Base-by-base conservation (phyloP, 2,888 invertebrate species). In the Polydrusus cervinus region DNA sequence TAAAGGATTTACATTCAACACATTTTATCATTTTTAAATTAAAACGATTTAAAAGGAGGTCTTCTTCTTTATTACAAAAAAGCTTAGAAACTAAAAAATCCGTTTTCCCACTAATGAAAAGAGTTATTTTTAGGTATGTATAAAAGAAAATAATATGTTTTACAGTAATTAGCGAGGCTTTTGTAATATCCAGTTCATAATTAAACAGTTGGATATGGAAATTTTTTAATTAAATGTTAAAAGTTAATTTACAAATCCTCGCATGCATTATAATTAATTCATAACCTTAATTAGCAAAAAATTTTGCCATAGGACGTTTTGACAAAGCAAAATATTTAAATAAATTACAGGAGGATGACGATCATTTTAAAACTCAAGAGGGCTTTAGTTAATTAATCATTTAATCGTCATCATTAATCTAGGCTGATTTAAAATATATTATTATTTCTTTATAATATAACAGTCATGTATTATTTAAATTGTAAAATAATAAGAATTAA, bases 271-370 rank as follows among this genome's bases (percentile, higher is more conserved):
- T 43, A n/a, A 43, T 43, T n/a, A n/a, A 43, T n/a, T 43, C 13
- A 51, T 51, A 51, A 51, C 18, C 8, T 20, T 20, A 51, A 51
- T 20, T 18, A 25, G 51, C 51, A 51, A 51, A 18, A 51, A 51
- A 51, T 51, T 51, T 11, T 18, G 16, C 51, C 18, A n/a, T n/a
- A 5, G 14, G 51, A 18, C 18, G 18, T 51, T 49, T 20, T 51
- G 51, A 18, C 47, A 51, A 51, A 20, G 51, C 20, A 20, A 18
- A 18, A 8, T 18, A 25, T 51, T 51, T 51, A 51, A 51, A 51
- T 51, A 51, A 51, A 51, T 51, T 10, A 51, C 18, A 51, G 3
- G 8, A 51, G 20, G 51, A 16, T 51, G 51, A 51, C 51, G 51
- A 25, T 11, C 9, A 51, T 7, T 51, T 20, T 18, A 51, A 51